Evolutionary conservation across 2,888 invertebrate genomes (phyloP), one percentile per base, ranked within the genome.

Genomic region (Phorcus lineatus): DNA sequence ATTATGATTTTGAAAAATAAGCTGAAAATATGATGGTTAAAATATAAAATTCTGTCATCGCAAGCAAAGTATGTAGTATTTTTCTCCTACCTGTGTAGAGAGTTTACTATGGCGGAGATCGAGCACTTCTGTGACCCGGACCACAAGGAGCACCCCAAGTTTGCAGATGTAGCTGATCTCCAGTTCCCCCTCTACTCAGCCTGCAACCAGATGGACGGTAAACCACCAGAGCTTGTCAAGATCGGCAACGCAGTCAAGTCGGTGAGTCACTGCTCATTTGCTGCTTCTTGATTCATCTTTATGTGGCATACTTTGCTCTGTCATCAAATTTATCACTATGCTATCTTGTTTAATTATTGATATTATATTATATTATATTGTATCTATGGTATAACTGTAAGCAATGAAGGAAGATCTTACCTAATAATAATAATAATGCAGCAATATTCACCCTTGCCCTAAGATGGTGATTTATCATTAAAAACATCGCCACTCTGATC

Each of bases 81-180:
- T 3, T 47, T 7, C 36, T 74, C 47, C 53, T 55, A 22, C 53
- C 66, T 22, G 81, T 81, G 75, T 87, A 95, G 99, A 90, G 99
- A 99, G 93, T 99, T 99, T 92, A 99, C 99, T 0, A 99, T 99
- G 99, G 99, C 98, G 82, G 99, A 99, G 94, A 99, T 99, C 89
- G 99, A 99, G 93, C 99, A 99, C 94, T 99, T 99, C 93, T 98
- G 99, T 93, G 99, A 99, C 94, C 97, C 98, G 0, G 93, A 90
- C 0, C 95, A 96, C 88, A 99, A 99, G 92, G 95, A 95, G 83
- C 98, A 99, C 94, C 96, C 96, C 0, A 99, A 99, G 93, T 99
- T 99, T 94, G 95, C 94, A 7, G 94, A 94, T 81, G 95, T 99
- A 0, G 95, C 95, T 88, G 95, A 97, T 89, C 95, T 96, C 0